phyloP scores from a whole-genome alignment of 2,888 invertebrate species.

The Acrobasis consociella region DNA sequence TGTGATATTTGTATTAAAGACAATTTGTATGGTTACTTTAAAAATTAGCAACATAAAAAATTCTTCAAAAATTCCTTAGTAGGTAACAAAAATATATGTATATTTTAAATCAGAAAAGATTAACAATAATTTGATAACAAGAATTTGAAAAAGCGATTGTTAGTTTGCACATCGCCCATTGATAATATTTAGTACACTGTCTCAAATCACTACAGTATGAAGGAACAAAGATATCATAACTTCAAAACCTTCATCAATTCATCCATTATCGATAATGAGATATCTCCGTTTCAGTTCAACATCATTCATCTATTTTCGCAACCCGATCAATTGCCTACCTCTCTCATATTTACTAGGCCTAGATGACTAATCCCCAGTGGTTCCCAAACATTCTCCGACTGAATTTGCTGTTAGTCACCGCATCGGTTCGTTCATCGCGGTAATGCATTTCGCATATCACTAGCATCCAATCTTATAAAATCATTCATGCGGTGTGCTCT shows the following conservation, averaged over 20 bases:
- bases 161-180: no score
- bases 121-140: no score
- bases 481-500: slow-evolving; percentile 7
- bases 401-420: slow-evolving; percentile 12
- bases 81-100: no score
- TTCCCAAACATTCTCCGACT: slow-evolving; percentile 16
- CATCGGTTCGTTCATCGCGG: slow-evolving; percentile 18
- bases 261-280: slow-evolving; percentile 4
- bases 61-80: no score
- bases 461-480: slow-evolving; percentile 15
- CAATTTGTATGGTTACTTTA: no score
- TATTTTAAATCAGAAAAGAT: no score
- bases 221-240: neutral
- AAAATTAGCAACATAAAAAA: no score
- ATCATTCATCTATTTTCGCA: slow-evolving; percentile 18
- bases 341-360: slow-evolving; percentile 6
- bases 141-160: no score
- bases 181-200: no score
- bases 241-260: neutral
- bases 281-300: neutral
- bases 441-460: slow-evolving; percentile 23
- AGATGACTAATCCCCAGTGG: slow-evolving; percentile 19
- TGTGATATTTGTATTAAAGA: no score
- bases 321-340: neutral
- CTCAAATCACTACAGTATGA: no score